phyloP scores from a whole-genome alignment of 1,140 invertebrate species.

The Zaprionus tsacasi region DNA sequence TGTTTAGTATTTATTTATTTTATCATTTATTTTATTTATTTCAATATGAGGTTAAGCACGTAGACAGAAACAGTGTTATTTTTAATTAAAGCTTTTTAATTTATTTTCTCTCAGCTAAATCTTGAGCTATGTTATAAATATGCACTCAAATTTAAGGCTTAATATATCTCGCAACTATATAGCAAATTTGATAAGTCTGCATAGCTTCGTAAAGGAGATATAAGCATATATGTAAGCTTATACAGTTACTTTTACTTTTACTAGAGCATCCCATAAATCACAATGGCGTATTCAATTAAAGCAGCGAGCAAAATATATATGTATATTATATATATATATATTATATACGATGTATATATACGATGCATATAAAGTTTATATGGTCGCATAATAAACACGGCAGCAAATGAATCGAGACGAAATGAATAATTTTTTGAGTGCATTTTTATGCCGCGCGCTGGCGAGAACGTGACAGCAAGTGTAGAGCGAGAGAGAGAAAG shows the following conservation, averaged over 20 bases:
- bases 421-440: constrained; percentile 9
- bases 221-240: not conserved
- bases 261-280: not conserved
- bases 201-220: no score
- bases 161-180: not conserved
- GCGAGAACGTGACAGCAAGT: not conserved
- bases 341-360: not conserved
- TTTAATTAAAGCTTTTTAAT: no score
- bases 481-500: not conserved
- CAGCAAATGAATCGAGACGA: not conserved
- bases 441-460: not conserved
- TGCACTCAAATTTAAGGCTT: no score
- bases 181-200: not conserved
- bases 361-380: not conserved
- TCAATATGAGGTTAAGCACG: no score
- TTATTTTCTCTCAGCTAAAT: no score
- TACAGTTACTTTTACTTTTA: not conserved
- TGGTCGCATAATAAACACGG: not conserved
- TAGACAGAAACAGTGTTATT: no score
- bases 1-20: no score
- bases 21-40: no score
- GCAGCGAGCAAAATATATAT: no score
- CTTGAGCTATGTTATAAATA: no score
- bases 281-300: not conserved
- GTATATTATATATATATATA: no score